These are phyloP conservation scores for Drosophila putrida DNA, from an alignment of 2,888 invertebrate species.

Conservation along the genomic window DNA sequence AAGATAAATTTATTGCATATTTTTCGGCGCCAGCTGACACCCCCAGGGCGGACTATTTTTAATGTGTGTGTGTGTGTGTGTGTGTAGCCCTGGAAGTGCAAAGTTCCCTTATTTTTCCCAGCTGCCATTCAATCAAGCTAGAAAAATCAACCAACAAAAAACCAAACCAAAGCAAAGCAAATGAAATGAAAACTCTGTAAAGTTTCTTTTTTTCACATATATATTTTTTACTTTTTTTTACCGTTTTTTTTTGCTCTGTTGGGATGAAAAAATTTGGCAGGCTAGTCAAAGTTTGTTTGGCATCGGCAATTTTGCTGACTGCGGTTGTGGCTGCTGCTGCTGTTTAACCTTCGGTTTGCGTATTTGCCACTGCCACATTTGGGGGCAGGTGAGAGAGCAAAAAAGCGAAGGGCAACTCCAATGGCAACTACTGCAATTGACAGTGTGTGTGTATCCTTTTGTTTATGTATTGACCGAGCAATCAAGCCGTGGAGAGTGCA, in stretches of 20 bases:
- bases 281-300: conserved; percentile 74
- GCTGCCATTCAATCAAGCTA: conserved; percentile 74
- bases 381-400: conserved; percentile 9
- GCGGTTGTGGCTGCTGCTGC: conserved; percentile 45
- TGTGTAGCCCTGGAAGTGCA: conserved; percentile 17
- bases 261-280: conserved; percentile 49
- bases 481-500: conserved; percentile 22
- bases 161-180: conserved; percentile 30
- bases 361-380: conserved; percentile 34
- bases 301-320: conserved; percentile 72
- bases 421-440: conserved; percentile 13
- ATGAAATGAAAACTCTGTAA: conserved; percentile 62
- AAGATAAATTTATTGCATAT: conserved; percentile 80
- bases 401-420: neutral
- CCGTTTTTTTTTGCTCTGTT: conserved; percentile 4
- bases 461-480: conserved; percentile 40
- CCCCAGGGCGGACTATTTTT: conserved; percentile 38
- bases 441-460: conserved; percentile 1
- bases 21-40: conserved; percentile 77
- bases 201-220: conserved; percentile 19
- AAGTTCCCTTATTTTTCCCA: conserved; percentile 34
- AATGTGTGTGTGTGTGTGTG: conserved; percentile 19
- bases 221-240: conserved; percentile 28
- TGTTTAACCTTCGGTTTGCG: conserved; percentile 63
- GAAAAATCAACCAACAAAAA: conserved; percentile 49